Conservation (phyloP, 1,140 invertebrate genomes). For the Pantala flavescens region DNA sequence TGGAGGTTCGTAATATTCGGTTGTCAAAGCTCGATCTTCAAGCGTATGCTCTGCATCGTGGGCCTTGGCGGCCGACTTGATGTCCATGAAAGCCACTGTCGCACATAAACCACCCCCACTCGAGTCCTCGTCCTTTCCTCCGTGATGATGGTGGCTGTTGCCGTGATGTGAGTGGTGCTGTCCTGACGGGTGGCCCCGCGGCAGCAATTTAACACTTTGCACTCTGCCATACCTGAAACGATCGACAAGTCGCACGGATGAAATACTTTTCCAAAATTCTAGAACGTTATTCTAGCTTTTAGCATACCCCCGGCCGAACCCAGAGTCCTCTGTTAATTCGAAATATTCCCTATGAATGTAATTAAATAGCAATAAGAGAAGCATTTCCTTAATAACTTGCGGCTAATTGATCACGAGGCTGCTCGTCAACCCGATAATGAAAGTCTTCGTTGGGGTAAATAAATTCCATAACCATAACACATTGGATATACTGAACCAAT, state of each 20-base stretch:
- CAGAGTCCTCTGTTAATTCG: too few species aligned
- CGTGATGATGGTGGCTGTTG: slow-evolving; percentile 23
- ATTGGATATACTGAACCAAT: too few species aligned
- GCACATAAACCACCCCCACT: slow-evolving; percentile 54
- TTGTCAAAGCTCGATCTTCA: slow-evolving; percentile 74
- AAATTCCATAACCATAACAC: too few species aligned
- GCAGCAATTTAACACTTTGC: slow-evolving; percentile 86
- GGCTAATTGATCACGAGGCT: too few species aligned
- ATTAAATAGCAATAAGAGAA: too few species aligned
- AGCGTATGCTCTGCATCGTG: slow-evolving; percentile 80
- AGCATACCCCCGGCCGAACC: too few species aligned
- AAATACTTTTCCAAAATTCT: too few species aligned
- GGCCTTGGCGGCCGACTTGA: slow-evolving; percentile 88
- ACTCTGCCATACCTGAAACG: slow-evolving; percentile 85
- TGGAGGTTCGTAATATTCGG: slow-evolving; percentile 85
- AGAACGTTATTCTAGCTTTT: too few species aligned
- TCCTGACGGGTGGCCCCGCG: slow-evolving; percentile 37
- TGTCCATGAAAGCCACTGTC: slow-evolving; percentile 93
- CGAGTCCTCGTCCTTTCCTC: slow-evolving; percentile 32
- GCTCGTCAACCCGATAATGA: too few species aligned
- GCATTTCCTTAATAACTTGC: too few species aligned
- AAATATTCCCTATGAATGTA: too few species aligned
- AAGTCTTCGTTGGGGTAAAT: too few species aligned
- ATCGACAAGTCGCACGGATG: slow-evolving; percentile 22
- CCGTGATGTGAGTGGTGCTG: slow-evolving; percentile 8